Evolutionary conservation across 2,113 vertebrate genomes (phyloP).

Genomic region (Leucopsar rothschildi): DNA sequence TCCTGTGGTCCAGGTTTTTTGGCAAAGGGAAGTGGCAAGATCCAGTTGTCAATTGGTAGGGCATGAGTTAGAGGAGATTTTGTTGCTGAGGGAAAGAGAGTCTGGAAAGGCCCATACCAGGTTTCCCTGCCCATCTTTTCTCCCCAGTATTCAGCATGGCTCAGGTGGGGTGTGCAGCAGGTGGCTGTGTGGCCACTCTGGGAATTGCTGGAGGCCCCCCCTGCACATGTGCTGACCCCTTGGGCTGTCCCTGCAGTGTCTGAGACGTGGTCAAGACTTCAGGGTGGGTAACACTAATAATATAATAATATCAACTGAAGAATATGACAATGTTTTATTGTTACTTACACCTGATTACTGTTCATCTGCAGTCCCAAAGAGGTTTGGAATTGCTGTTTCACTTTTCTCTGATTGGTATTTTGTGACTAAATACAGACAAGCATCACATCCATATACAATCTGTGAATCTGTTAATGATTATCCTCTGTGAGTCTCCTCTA

Average conservation of each 20-base stretch:
- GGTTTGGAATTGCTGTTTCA: background rate
- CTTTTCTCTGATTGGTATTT: background rate
- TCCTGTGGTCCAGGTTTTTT: background rate
- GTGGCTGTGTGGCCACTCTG: background rate
- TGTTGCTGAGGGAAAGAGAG: background rate
- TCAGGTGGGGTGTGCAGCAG: background rate
- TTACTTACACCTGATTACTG: background rate
- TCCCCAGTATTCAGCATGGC: accelerated
- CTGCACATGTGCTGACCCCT: background rate
- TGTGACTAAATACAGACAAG: background rate
- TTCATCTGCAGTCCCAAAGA: background rate
- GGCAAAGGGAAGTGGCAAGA: background rate
- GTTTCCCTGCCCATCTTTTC: background rate
- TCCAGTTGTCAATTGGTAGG: background rate
- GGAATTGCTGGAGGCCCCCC: background rate
- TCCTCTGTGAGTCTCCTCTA: background rate
- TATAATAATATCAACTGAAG: background rate
- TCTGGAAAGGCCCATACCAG: accelerated
- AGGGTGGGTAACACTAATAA: background rate
- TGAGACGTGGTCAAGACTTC: background rate
- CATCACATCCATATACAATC: background rate
- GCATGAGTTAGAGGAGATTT: background rate
- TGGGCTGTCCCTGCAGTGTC: background rate
- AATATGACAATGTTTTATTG: background rate
- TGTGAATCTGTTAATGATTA: background rate